phyloP scores from a whole-genome alignment of 2,797 vertebrate species.

The Eidolon dupreanum region DNA sequence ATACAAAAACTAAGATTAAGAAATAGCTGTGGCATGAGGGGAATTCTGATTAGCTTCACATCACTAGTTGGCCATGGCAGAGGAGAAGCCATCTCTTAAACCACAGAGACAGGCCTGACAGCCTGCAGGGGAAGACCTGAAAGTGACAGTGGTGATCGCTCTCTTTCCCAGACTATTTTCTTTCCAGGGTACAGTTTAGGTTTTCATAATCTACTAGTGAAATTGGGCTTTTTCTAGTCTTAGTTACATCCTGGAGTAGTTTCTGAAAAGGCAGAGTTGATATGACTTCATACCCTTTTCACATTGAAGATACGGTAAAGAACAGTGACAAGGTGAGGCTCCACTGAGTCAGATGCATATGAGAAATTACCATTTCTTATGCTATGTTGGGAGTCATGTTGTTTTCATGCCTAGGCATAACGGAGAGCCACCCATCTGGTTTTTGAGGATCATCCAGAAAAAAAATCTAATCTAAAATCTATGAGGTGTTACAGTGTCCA shows the following conservation, averaged over 20 bases:
- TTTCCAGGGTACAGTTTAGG: not conserved
- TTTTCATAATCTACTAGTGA: not conserved
- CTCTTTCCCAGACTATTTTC: not conserved
- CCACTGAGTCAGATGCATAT: not conserved
- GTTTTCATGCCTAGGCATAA: not conserved
- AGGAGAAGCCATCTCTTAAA: not conserved
- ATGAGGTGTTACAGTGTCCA: not conserved
- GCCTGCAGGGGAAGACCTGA: not conserved
- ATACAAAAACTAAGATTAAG: slow-evolving; percentile 73
- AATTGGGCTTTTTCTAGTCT: not conserved
- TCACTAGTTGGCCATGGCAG: slow-evolving; percentile 21
- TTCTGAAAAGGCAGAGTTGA: not conserved
- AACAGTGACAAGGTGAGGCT: not conserved
- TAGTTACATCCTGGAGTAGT: not conserved
- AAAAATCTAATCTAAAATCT: not conserved
- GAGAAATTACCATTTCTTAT: not conserved
- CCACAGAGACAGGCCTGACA: not conserved
- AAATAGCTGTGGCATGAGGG: slow-evolving; percentile 31
- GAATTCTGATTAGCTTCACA: slow-evolving; percentile 38
- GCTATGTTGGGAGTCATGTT: not conserved
- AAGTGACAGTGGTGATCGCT: not conserved
- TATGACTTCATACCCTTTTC: not conserved
- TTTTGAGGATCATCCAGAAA: not conserved
- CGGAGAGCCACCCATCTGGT: not conserved
- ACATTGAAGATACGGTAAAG: not conserved